Conservation (phyloP, 2,888 invertebrate genomes). For the Norana najaformis region DNA sequence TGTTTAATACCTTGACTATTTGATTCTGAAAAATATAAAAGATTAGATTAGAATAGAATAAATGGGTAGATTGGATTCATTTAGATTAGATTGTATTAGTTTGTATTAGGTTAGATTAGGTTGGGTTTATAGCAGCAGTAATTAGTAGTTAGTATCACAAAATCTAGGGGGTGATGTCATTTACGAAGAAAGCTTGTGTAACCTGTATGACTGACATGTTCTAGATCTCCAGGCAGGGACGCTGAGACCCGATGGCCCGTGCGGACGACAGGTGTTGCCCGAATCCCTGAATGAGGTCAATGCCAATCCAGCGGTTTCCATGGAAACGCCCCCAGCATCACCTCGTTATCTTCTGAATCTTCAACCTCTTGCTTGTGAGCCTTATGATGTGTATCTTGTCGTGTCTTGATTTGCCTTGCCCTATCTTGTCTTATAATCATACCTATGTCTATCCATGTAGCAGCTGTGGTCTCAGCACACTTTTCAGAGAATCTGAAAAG, state of each 20-base stretch:
- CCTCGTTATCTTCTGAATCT: conserved; percentile 75
- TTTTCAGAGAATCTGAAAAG: not conserved
- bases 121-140: not conserved
- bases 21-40: too few relatives aligned
- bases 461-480: not conserved
- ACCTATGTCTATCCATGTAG: not conserved
- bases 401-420: not conserved
- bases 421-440: conserved; percentile 2
- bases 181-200: not conserved
- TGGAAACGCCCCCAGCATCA: conserved; percentile 82
- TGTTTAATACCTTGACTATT: too few relatives aligned
- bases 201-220: too few relatives aligned
- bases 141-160: not conserved
- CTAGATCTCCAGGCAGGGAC: not conserved
- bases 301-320: not conserved
- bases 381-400: not conserved
- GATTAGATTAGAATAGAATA: too few relatives aligned
- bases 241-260: not conserved
- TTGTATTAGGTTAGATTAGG: not conserved
- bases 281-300: not conserved
- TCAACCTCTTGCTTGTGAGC: conserved; percentile 89
- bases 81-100: too few relatives aligned
- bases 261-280: not conserved
- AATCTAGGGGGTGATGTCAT: not conserved
- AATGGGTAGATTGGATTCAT: too few relatives aligned